phyloP scores from a whole-genome alignment of 2,888 invertebrate species.

The Amaurobius ferox region DNA sequence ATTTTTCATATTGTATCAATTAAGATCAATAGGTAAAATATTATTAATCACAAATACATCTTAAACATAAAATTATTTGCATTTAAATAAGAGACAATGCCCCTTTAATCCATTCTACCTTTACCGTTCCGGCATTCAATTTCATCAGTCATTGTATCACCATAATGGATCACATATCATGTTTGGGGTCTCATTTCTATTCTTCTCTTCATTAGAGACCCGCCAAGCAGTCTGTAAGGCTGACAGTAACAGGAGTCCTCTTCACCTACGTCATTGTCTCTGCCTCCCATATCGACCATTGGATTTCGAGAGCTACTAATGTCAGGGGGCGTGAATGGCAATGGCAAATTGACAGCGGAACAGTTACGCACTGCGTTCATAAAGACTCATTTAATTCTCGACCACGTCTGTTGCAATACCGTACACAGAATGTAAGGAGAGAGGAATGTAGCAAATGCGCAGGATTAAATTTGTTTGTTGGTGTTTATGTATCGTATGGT shows the following conservation, averaged over 20 bases:
- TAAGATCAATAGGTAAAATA: no score
- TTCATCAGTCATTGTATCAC: slow-evolving; percentile 22
- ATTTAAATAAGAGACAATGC: neutral
- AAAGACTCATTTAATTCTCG: neutral
- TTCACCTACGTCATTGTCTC: neutral
- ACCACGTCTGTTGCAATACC: neutral
- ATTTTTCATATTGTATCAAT: no score
- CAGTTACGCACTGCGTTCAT: neutral
- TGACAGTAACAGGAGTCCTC: neutral
- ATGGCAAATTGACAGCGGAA: neutral
- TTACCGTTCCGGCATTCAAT: neutral
- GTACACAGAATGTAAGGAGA: neutral
- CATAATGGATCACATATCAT: slow-evolving; percentile 49
- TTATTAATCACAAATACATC: no score
- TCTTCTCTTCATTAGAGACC: slow-evolving; percentile 61
- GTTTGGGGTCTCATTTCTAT: slow-evolving; percentile 33
- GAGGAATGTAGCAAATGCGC: neutral
- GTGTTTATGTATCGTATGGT: no score
- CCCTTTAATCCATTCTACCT: neutral
- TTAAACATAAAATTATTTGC: no score
- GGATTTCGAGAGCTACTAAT: neutral
- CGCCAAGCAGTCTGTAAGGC: neutral
- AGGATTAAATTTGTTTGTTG: neutral
- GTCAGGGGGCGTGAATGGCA: neutral
- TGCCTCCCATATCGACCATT: neutral